These are phyloP conservation scores for Xerus rutilus DNA, from an alignment of 2,797 vertebrate genomes.

Conservation along the genomic window DNA sequence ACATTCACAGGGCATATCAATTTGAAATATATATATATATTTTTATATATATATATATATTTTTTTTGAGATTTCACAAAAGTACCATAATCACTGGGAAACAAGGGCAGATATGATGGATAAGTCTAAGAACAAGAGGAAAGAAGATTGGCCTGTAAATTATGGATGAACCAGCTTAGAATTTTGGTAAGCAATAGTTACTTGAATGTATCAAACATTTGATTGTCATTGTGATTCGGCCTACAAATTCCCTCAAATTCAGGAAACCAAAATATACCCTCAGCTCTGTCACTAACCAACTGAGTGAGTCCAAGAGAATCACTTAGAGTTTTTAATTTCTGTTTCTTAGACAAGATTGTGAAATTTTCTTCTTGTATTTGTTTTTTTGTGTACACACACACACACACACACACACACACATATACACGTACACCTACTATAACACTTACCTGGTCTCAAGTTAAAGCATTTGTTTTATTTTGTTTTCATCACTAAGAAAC, in stretches of 20 bases:
- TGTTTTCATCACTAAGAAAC: conserved; percentile 30
- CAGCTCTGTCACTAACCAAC: not conserved
- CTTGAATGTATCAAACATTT: conserved; percentile 13
- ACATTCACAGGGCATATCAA: not conserved
- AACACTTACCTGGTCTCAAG: not conserved
- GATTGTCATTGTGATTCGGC: not conserved
- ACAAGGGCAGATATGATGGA: not conserved
- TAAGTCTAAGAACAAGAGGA: conserved; percentile 12
- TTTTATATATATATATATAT: not conserved
- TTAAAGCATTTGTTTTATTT: not conserved
- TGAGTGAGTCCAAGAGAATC: not conserved
- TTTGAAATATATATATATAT: not conserved
- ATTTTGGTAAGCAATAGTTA: not conserved
- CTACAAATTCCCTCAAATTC: not conserved
- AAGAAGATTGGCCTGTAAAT: not conserved
- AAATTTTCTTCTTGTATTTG: not conserved
- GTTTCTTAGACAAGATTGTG: conserved; percentile 4
- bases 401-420: not conserved
- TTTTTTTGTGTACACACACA: not conserved
- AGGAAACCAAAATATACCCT: not conserved
- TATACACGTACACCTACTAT: not conserved
- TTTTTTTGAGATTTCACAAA: conserved; percentile 31
- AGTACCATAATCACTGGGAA: not conserved
- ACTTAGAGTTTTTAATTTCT: not conserved
- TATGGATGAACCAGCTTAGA: not conserved